A percentile compares a stretch with the other conserved stretches of the same genome.
phyloP scores from a whole-genome alignment of 2,888 invertebrate genomes.

The Folsomia candida region DNA sequence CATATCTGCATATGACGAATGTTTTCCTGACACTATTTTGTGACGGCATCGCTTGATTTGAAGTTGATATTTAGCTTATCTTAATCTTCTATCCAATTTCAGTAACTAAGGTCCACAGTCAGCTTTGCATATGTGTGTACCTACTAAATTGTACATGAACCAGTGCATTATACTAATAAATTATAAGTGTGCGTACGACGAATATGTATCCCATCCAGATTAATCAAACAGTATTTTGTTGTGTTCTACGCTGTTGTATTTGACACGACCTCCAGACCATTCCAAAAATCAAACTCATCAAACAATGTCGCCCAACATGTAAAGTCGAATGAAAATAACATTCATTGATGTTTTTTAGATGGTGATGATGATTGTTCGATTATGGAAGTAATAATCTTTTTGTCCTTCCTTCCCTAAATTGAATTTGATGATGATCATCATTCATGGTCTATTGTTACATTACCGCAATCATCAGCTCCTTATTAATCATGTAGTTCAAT shows the following conservation, averaged over 20 bases:
- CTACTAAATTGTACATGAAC: not conserved
- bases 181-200: too few species aligned
- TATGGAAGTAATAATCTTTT: constrained; percentile 4
- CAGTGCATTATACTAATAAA: too few species aligned
- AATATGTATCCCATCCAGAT: too few species aligned
- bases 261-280: constrained; percentile 3
- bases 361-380: not conserved
- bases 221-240: too few species aligned
- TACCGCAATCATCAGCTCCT: not conserved
- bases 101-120: too few species aligned
- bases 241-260: too few species aligned
- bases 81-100: too few species aligned
- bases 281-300: not conserved
- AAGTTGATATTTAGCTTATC: too few species aligned
- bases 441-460: not conserved
- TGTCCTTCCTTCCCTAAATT: constrained; percentile 8
- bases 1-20: too few species aligned
- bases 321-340: not conserved
- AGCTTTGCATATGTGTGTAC: too few species aligned
- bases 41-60: too few species aligned
- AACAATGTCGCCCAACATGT: not conserved
- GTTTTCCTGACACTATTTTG: too few species aligned
- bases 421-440: not conserved
- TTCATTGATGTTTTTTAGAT: not conserved
- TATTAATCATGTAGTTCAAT: not conserved